A percentile compares a stretch with the other conserved stretches of the same genome.
These are phyloP conservation scores for Hypothenemus hampei DNA, from an alignment of 1,140 invertebrate genomes.

Conservation along the genomic window DNA sequence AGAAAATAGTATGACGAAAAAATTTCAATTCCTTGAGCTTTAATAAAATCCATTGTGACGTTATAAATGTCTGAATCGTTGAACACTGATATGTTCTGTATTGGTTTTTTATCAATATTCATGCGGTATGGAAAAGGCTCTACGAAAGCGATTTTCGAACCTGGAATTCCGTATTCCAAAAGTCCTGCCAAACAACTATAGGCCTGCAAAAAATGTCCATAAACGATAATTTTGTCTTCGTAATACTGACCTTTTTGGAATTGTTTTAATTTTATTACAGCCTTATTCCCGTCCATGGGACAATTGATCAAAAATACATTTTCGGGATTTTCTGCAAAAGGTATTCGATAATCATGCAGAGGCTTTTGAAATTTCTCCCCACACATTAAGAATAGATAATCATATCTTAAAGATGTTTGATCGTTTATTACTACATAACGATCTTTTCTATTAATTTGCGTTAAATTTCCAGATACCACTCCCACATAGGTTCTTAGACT, in stretches of 20 bases:
- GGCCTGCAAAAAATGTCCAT: constrained; percentile 56
- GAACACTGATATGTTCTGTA: constrained; percentile 39
- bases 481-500: constrained; percentile 52
- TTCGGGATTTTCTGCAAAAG: constrained; percentile 47
- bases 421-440: constrained; percentile 54
- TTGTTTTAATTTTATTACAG: constrained; percentile 44
- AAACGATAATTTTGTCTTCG: constrained; percentile 51
- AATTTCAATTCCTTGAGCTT: constrained; percentile 11
- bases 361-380: constrained; percentile 58
- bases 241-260: constrained; percentile 32
- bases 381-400: constrained; percentile 56
- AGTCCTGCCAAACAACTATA: constrained; percentile 56
- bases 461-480: constrained; percentile 38
- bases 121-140: constrained; percentile 49
- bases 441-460: constrained; percentile 47
- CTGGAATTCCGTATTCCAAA: constrained; percentile 50
- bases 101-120: constrained; percentile 23
- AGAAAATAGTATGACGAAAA: constrained; percentile 37
- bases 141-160: constrained; percentile 51
- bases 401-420: constrained; percentile 52
- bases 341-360: constrained; percentile 41
- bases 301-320: constrained; percentile 59
- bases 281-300: constrained; percentile 48
- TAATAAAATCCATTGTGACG: constrained; percentile 13
- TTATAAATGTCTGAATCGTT: constrained; percentile 37